phyloP scores from a whole-genome alignment of 2,113 vertebrate genomes.

The Podarcis muralis region DNA sequence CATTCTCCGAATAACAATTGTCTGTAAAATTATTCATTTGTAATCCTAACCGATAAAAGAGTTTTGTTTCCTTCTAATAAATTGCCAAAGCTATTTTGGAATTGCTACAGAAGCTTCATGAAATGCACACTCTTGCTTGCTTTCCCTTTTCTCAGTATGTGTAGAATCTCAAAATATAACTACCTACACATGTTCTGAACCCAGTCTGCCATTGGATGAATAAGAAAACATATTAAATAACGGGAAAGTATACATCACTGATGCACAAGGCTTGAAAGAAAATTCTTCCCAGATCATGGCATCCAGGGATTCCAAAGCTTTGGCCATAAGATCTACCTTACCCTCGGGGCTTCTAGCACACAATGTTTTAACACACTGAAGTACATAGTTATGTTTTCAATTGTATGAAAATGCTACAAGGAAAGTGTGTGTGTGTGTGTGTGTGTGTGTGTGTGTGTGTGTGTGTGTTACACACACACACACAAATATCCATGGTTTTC shows the following conservation, averaged over 20 bases:
- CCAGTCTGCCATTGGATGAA: background rate
- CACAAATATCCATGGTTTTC: no score
- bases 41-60: background rate
- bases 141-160: background rate
- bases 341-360: background rate
- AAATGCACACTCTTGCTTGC: background rate
- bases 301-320: background rate
- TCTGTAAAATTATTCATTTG: background rate
- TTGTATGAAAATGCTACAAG: background rate
- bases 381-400: no score
- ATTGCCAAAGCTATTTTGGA: background rate
- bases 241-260: background rate
- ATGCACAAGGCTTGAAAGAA: background rate
- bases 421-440: background rate
- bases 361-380: background rate
- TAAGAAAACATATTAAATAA: slow-evolving; percentile 2
- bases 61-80: background rate
- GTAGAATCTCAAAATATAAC: background rate
- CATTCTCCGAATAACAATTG: background rate
- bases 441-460: background rate
- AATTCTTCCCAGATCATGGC: background rate
- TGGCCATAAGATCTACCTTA: background rate
- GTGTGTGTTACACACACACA: no score
- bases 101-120: background rate
- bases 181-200: slow-evolving; percentile 15